Evolutionary conservation across 2,113 vertebrate genomes (phyloP).

Genomic region (Ondatra zibethicus): DNA sequence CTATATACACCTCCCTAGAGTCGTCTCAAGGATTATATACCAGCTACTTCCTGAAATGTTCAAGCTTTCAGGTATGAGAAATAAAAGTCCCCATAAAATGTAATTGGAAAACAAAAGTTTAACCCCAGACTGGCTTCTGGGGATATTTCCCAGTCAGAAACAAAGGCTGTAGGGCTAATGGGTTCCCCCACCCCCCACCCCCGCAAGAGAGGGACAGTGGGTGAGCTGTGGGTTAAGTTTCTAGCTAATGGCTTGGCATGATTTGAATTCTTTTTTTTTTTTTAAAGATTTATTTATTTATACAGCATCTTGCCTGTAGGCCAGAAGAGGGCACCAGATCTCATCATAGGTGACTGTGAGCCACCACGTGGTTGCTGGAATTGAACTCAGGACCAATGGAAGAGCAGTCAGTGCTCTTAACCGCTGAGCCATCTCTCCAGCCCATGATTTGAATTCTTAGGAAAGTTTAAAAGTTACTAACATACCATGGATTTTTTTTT

Average conservation of each 20-base stretch:
- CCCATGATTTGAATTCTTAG: not conserved
- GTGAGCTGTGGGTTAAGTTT: not conserved
- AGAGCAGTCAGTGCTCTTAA: too few species aligned
- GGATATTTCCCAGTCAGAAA: slow-evolving; percentile 2
- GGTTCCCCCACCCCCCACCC: too few species aligned
- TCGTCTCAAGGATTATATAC: not conserved
- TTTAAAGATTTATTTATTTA: too few species aligned
- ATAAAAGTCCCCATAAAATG: not conserved
- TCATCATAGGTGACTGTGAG: too few species aligned
- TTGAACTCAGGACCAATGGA: too few species aligned
- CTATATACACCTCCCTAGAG: not conserved
- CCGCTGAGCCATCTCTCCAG: too few species aligned
- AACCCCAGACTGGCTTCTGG: not conserved
- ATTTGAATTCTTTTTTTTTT: slow-evolving; percentile 28
- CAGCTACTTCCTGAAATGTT: not conserved
- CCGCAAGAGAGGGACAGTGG: not conserved
- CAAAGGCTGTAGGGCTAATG: not conserved
- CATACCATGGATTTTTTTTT: not conserved
- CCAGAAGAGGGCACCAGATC: too few species aligned
- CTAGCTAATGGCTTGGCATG: not conserved
- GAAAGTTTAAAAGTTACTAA: slow-evolving; percentile 22
- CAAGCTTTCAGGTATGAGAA: slow-evolving; percentile 9
- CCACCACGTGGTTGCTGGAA: too few species aligned
- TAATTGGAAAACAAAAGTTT: not conserved
- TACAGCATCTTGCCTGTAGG: too few species aligned